Percentiles rank a stretch among this genome's conserved stretches.
Evolutionary conservation across 2,113 vertebrate species (phyloP).

Genomic region (Tupaia tana): DNA sequence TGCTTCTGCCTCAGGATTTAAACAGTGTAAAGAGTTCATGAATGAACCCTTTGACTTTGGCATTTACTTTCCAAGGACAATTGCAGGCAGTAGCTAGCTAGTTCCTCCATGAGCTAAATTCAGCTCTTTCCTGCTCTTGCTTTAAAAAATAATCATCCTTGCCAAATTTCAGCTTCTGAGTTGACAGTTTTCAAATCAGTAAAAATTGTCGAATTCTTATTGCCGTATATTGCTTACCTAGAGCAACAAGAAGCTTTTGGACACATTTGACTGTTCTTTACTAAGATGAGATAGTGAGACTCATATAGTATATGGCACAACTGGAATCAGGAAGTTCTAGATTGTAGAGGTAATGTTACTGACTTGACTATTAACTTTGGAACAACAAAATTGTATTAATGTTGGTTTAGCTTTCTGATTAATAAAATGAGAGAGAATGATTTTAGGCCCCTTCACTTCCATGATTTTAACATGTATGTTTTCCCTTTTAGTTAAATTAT

Average conservation of each 20-base stretch:
- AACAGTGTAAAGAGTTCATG: conserved; percentile 61
- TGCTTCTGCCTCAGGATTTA: conserved; percentile 69
- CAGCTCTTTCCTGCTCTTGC: conserved; percentile 74
- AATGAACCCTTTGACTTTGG: conserved; percentile 52
- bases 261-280: not conserved
- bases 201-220: not conserved
- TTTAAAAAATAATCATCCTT: conserved; percentile 80
- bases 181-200: conserved; percentile 62
- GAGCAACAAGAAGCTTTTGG: conserved; percentile 23
- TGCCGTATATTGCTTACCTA: conserved; percentile 2
- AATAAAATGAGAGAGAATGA: conserved; percentile 1
- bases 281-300: not conserved
- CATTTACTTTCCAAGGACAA: conserved; percentile 79
- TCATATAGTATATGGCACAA: not conserved
- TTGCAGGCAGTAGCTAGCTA: conserved; percentile 59
- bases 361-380: conserved; percentile 14
- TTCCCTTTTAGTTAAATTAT: conserved; percentile 24
- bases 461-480: not conserved
- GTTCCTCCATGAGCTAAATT: conserved; percentile 78
- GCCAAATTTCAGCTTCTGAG: conserved; percentile 73
- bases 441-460: not conserved
- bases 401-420: conserved; percentile 17
- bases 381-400: conserved; percentile 17
- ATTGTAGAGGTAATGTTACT: not conserved
- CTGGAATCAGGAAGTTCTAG: not conserved